Evolutionary conservation across 2,113 vertebrate species (phyloP).

Genomic region (Lasiurus borealis): DNA sequence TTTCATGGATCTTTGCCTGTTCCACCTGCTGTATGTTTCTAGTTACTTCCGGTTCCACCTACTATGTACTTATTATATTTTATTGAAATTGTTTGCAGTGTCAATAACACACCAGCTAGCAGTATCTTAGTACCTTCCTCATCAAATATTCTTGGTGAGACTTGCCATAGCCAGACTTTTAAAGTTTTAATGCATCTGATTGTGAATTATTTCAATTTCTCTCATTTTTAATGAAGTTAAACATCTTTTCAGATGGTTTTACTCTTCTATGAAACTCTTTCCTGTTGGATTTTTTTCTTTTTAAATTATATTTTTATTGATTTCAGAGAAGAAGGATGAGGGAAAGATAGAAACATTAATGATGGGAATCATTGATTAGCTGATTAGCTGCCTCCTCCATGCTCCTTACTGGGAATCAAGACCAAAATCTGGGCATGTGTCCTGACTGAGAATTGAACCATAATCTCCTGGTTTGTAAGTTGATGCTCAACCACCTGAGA

Average conservation of each 20-base stretch:
- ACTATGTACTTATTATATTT: not conserved
- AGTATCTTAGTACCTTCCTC: not conserved
- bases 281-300: not conserved
- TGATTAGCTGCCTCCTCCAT: no score
- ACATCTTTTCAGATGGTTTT: not conserved
- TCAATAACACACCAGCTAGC: not conserved
- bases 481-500: no score
- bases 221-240: constrained; percentile 46
- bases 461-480: no score
- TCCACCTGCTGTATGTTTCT: not conserved
- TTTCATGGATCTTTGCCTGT: constrained; percentile 11
- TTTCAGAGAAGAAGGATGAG: no score
- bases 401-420: no score
- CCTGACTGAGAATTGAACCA: no score
- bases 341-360: no score
- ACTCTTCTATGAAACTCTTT: not conserved
- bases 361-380: no score
- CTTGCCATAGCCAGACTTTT: not conserved
- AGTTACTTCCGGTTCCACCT: constrained; percentile 46
- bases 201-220: not conserved
- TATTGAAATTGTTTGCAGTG: not conserved
- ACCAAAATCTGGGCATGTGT: no score
- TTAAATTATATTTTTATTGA: no score
- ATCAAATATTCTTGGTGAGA: not conserved
- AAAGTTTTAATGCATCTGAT: constrained; percentile 8